These are phyloP conservation scores for Eulemur mongoz DNA, from an alignment of 2,797 vertebrate genomes.

Conservation along the genomic window DNA sequence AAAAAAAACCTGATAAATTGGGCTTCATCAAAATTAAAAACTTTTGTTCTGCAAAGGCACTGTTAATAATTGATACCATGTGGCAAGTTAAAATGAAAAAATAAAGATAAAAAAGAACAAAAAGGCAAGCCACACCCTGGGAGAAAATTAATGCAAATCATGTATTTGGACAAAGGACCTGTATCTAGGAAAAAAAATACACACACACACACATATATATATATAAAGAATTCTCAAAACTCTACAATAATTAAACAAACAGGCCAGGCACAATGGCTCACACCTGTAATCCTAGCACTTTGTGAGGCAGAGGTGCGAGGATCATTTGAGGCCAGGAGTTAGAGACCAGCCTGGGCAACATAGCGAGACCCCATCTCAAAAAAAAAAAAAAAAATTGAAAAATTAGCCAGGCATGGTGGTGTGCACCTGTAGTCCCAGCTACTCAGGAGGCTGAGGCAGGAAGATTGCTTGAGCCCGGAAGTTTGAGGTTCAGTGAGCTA, in stretches of 20 bases:
- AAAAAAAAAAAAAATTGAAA: too few species aligned
- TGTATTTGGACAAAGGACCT: neutral
- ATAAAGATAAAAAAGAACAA: neutral
- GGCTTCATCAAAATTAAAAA: neutral
- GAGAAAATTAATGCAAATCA: neutral
- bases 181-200: neutral
- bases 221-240: neutral
- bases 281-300: neutral
- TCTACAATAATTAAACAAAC: neutral
- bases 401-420: neutral
- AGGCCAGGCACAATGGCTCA: neutral
- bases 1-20: neutral
- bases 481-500: neutral
- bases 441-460: too few species aligned
- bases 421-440: neutral
- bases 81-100: neutral
- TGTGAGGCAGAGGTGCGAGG: neutral
- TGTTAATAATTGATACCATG: neutral
- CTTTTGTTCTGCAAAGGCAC: neutral
- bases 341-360: neutral
- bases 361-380: neutral
- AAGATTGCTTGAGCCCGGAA: neutral
- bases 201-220: too few species aligned
- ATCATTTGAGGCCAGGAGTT: neutral
- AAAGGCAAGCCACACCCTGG: neutral